A percentile compares a stretch with the other conserved stretches of the same genome.
Conservation (phyloP, 2,113 vertebrate genomes). For the Lamprotornis superbus region DNA sequence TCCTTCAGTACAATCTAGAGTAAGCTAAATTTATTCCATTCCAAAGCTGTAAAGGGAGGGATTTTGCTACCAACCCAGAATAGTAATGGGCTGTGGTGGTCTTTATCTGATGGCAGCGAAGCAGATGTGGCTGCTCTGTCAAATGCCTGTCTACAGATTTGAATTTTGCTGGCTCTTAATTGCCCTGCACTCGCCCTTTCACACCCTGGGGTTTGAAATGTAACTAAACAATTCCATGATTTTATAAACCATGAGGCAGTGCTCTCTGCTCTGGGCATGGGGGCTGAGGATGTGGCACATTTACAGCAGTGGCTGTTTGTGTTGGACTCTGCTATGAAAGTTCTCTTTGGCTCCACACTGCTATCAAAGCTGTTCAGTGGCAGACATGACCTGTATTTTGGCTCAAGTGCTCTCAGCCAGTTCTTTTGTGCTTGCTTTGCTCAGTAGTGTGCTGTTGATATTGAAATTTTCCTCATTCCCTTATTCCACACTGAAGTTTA, state of each 20-base stretch:
- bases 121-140: not conserved
- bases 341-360: not conserved
- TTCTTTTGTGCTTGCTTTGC: not conserved
- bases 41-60: slow-evolving; percentile 18
- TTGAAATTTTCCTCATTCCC: rapidly evolving
- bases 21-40: slow-evolving; percentile 45
- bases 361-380: not conserved
- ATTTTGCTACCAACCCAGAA: not conserved
- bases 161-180: not conserved
- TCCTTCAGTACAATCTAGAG: slow-evolving; percentile 3
- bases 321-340: not conserved
- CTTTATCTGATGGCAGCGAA: not conserved
- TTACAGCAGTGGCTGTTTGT: not conserved
- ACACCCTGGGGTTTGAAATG: not conserved
- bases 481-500: not conserved
- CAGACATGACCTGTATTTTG: not conserved
- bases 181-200: not conserved
- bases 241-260: not conserved
- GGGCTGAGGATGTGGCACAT: not conserved
- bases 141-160: not conserved
- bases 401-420: not conserved
- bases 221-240: not conserved
- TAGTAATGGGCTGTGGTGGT: slow-evolving; percentile 33
- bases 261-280: rapidly evolving
- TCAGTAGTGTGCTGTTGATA: not conserved